Percentiles rank a stretch among this genome's conserved stretches.
These are phyloP conservation scores for Thryonomys swinderianus DNA, from an alignment of 2,113 vertebrate species.

Conservation along the genomic window DNA sequence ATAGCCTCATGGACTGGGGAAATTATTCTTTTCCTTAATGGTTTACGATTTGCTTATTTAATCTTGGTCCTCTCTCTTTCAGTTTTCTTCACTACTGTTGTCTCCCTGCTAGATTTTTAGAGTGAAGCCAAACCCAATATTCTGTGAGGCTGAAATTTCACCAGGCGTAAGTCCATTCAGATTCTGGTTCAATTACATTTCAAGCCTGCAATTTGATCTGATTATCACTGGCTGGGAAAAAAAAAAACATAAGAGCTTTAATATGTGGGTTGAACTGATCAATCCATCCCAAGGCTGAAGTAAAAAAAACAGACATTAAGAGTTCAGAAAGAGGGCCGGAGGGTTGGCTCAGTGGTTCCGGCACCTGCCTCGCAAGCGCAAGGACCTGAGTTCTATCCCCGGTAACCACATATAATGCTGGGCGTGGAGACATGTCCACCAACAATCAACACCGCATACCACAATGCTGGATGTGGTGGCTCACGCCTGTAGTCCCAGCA, in stretches of 20 bases:
- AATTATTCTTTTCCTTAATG: conserved; percentile 63
- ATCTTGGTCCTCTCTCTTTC: conserved; percentile 14
- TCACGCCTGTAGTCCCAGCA: too few species aligned
- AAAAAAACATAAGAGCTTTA: conserved; percentile 55
- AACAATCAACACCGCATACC: too few species aligned
- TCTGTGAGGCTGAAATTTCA: conserved; percentile 70
- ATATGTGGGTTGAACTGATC: conserved; percentile 13
- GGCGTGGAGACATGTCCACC: too few species aligned
- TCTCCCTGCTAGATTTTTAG: conserved; percentile 14
- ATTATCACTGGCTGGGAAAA: conserved; percentile 54
- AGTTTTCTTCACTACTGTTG: conserved; percentile 20
- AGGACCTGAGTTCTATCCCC: too few species aligned
- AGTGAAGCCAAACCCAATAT: conserved; percentile 58
- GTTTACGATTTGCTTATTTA: conserved; percentile 72
- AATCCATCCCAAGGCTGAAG: not conserved
- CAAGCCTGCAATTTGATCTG: conserved; percentile 66
- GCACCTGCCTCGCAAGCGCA: too few species aligned
- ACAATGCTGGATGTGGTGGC: too few species aligned
- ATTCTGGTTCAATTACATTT: conserved; percentile 70
- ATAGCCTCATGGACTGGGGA: not conserved
- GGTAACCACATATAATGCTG: too few species aligned
- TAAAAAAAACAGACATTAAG: not conserved
- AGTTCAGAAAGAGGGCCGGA: not conserved
- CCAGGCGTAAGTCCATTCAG: conserved; percentile 52
- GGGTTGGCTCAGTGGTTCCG: too few species aligned